These are phyloP conservation scores for Alviniconcha strummeri DNA, from an alignment of 2,888 invertebrate species.

Conservation along the genomic window DNA sequence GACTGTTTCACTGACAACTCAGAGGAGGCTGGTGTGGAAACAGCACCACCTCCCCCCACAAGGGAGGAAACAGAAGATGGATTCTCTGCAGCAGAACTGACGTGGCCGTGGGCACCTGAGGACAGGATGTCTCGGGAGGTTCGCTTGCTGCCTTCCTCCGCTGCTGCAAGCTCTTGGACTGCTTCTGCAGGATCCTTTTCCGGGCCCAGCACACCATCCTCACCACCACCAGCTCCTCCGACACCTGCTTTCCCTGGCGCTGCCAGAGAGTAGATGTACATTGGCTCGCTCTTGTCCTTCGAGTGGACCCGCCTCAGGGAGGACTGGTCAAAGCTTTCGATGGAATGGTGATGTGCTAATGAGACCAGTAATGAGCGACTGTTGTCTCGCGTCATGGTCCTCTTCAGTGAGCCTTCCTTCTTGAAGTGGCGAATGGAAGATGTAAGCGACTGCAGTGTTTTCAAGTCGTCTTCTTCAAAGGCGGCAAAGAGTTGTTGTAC, in stretches of 20 bases:
- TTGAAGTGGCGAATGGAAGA: constrained; percentile 55
- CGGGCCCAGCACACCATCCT: too few relatives aligned
- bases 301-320: constrained; percentile 52
- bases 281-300: constrained; percentile 54
- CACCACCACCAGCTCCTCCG: neutral
- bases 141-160: too few relatives aligned
- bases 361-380: constrained; percentile 43
- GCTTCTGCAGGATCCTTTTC: neutral
- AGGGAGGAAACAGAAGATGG: too few relatives aligned
- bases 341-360: constrained; percentile 50
- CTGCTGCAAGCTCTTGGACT: too few relatives aligned
- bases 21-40: too few relatives aligned
- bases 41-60: too few relatives aligned
- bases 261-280: constrained; percentile 43
- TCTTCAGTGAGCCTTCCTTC: constrained; percentile 45
- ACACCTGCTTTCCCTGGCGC: neutral
- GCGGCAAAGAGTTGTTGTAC: constrained; percentile 52
- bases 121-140: too few relatives aligned
- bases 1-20: too few relatives aligned
- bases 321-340: constrained; percentile 53
- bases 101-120: too few relatives aligned
- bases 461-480: constrained; percentile 53
- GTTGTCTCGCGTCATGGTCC: constrained; percentile 48
- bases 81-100: too few relatives aligned
- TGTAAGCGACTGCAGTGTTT: constrained; percentile 48